Percentiles rank a stretch among this genome's conserved stretches.
Conservation (phyloP, 2,888 invertebrate genomes). For the Troides oblongomaculatus region DNA sequence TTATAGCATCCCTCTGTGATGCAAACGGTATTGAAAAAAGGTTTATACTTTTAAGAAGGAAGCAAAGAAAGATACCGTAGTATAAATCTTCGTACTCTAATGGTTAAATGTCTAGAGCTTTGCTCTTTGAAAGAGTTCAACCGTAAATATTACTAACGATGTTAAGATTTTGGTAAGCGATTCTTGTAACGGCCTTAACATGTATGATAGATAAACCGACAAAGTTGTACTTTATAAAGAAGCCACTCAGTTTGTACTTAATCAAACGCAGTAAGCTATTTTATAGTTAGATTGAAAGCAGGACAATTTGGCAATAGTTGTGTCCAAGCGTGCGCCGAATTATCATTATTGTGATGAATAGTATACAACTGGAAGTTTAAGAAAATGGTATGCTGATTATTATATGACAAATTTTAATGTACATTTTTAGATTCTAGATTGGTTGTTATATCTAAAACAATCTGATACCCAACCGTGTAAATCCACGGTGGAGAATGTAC, state of each 20-base stretch:
- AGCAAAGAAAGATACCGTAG: too few relatives aligned
- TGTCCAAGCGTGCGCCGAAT: neutral
- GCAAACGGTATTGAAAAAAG: constrained; percentile 58
- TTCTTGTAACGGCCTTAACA: neutral
- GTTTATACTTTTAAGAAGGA: constrained; percentile 30
- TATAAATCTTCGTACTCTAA: too few relatives aligned
- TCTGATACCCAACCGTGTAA: too few relatives aligned
- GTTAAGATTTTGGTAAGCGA: neutral
- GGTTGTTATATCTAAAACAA: too few relatives aligned
- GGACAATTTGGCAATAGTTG: neutral
- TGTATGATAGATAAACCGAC: neutral
- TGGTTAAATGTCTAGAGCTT: constrained; percentile 33
- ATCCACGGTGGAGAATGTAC: too few relatives aligned
- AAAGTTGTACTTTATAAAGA: neutral
- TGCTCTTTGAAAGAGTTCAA: constrained; percentile 22
- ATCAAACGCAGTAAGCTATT: neutral
- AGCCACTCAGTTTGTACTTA: neutral
- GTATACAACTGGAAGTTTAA: too few relatives aligned
- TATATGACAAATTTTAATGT: too few relatives aligned
- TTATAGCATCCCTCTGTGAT: constrained; percentile 71
- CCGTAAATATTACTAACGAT: too few relatives aligned
- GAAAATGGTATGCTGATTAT: too few relatives aligned
- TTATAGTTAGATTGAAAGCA: neutral
- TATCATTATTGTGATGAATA: neutral
- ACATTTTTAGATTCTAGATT: too few relatives aligned